phyloP scores from a whole-genome alignment of 2,888 invertebrate genomes.

The Erebia aethiops region DNA sequence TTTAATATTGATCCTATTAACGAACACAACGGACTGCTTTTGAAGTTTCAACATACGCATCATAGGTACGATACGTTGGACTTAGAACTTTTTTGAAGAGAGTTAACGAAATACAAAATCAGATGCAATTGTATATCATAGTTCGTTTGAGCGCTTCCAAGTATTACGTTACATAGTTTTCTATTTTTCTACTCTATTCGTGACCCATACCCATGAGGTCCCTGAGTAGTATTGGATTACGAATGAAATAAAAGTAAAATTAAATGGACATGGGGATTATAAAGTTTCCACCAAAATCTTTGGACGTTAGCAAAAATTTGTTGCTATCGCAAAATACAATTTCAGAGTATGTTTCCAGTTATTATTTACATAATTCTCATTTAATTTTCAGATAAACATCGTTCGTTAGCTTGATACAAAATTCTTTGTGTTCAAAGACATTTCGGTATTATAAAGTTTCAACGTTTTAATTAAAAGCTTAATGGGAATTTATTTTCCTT shows the following conservation, averaged over 20 bases:
- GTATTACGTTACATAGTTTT: background rate
- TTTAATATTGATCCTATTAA: slow-evolving; percentile 32
- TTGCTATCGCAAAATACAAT: slow-evolving; percentile 5
- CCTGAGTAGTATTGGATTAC: background rate
- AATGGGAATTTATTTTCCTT: slow-evolving; percentile 71
- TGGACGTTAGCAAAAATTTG: background rate
- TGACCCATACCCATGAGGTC: background rate
- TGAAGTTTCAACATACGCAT: slow-evolving; percentile 8
- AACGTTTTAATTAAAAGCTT: slow-evolving; percentile 75
- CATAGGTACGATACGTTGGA: background rate
- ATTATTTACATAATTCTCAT: slow-evolving; percentile 22
- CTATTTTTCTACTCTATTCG: too few species aligned
- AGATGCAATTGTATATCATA: background rate
- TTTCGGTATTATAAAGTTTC: slow-evolving; percentile 52
- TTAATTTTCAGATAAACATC: slow-evolving; percentile 33
- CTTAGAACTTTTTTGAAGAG: background rate
- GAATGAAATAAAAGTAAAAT: too few species aligned
- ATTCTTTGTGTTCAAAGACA: slow-evolving; percentile 32
- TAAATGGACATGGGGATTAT: background rate
- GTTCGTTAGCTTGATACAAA: slow-evolving; percentile 22
- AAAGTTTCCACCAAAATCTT: too few species aligned
- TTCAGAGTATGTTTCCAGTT: slow-evolving; percentile 7
- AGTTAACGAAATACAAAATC: background rate
- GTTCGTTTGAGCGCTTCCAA: background rate
- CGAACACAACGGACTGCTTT: background rate